Evolutionary conservation across 2,888 invertebrate species (phyloP), one percentile per base, ranked within the genome.

Genomic region (Leptinotarsa juncta): DNA sequence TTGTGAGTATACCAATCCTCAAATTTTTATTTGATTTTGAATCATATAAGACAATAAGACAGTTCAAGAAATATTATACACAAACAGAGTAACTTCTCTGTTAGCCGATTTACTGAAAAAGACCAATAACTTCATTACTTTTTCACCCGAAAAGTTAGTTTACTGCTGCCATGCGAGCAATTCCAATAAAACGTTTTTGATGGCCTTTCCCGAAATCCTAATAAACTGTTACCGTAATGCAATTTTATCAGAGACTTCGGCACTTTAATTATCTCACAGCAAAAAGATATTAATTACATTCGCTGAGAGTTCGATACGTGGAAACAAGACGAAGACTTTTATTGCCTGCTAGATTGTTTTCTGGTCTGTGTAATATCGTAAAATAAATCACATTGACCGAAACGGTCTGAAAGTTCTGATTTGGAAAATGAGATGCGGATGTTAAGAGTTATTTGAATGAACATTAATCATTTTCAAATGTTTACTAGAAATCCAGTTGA

Each of bases 261-360:
- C 77, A 78, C 73, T 76, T 78, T 79, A 81, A 82, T 81, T 82
- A 80, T 48, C 49, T 51, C 74, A 71, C 78, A 71, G 79, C 80
- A 81, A 82, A 81, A 82, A 83, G 80, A 82, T 81, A 82, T 81
- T 83, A 83, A 82, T 82, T 82, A 78, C 81, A 67, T 72, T 74
- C 68, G 77, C 79, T 77, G 79, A 77, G 74, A 80, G 79, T 81
- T 78, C 80, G 79, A 82, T 82, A 79, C 78, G 62, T 62, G 62
- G 62, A 62, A 62, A 62, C 62, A 62, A 62, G 62, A 62, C 26
- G 18, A 42, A 62, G 62, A 62, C 42, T 62, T 62, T 62, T 62
- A 62, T 62, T 62, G 18, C 32, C 42, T 62, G 16, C 62, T 42
- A 16, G 62, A 62, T 62, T 32, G 62, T 62, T 32, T 62, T 12